A percentile compares a stretch with the other conserved stretches of the same genome.
Evolutionary conservation across 2,888 invertebrate genomes (phyloP).

Genomic region (Timema podura): DNA sequence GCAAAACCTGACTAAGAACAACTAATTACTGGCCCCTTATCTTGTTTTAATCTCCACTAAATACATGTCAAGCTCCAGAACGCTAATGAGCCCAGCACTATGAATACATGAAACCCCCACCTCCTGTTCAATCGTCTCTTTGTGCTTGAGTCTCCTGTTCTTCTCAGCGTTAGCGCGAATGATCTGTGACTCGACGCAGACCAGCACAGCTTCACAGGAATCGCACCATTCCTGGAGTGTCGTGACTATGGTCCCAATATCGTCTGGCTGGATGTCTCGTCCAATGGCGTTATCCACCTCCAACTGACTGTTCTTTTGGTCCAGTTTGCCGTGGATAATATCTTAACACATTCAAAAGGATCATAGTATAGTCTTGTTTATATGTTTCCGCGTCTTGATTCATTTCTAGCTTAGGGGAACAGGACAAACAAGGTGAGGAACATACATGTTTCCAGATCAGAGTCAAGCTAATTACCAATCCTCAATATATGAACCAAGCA

Average conservation of each 20-base stretch:
- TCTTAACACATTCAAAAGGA: constrained; percentile 51
- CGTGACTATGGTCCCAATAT: constrained; percentile 74
- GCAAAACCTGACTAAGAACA: not conserved
- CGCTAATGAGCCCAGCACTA: not conserved
- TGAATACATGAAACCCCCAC: constrained; percentile 48
- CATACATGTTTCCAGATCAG: too few species aligned
- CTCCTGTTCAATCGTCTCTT: constrained; percentile 80
- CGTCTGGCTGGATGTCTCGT: constrained; percentile 82
- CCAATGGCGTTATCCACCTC: constrained; percentile 94
- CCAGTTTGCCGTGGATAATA: constrained; percentile 92
- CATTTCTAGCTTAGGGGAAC: too few species aligned
- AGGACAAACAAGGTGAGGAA: too few species aligned
- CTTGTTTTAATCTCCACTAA: too few species aligned
- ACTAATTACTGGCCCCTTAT: too few species aligned
- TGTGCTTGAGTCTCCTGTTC: constrained; percentile 71
- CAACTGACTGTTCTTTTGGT: constrained; percentile 88
- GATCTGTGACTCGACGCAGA: constrained; percentile 87
- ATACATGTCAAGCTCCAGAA: too few species aligned
- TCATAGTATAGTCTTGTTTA: constrained; percentile 18
- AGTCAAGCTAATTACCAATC: too few species aligned
- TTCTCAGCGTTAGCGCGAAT: constrained; percentile 82
- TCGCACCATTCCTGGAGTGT: constrained; percentile 87
- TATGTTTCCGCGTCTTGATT: too few species aligned
- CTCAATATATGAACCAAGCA: too few species aligned
- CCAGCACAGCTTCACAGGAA: constrained; percentile 82